A percentile compares a stretch with the other conserved stretches of the same genome.
These are phyloP conservation scores for Anastatus disparis DNA, from an alignment of 1,140 invertebrate genomes.

Conservation along the genomic window DNA sequence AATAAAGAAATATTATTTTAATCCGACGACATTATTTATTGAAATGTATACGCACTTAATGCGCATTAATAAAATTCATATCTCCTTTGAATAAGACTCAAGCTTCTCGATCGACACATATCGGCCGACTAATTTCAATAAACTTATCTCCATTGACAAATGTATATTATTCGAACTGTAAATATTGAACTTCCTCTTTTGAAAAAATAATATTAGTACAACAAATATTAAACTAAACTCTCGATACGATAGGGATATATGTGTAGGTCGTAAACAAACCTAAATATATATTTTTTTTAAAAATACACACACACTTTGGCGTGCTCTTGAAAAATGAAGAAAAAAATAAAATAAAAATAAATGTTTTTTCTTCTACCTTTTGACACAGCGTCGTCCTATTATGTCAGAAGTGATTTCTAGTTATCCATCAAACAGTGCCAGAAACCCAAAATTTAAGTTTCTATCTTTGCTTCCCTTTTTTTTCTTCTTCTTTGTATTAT, in stretches of 20 bases:
- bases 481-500: neutral
- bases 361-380: too few relatives aligned
- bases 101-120: too few relatives aligned
- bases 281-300: constrained; percentile 1
- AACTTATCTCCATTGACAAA: neutral
- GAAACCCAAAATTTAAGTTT: too few relatives aligned
- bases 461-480: too few relatives aligned
- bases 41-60: too few relatives aligned
- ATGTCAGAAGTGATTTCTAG: constrained; percentile 25
- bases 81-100: too few relatives aligned
- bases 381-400: too few relatives aligned
- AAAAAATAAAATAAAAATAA: too few relatives aligned
- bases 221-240: neutral
- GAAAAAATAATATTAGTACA: neutral
- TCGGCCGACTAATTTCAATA: neutral
- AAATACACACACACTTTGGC: neutral
- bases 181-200: neutral
- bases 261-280: neutral
- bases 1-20: too few relatives aligned
- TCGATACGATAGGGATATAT: neutral
- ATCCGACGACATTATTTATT: too few relatives aligned
- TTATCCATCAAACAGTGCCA: constrained; percentile 3
- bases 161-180: neutral
- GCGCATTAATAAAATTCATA: neutral
- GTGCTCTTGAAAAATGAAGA: too few relatives aligned